Percentiles rank a stretch among this genome's conserved stretches.
Conservation (phyloP, 1,140 invertebrate species). For the Magallana gigas region DNA sequence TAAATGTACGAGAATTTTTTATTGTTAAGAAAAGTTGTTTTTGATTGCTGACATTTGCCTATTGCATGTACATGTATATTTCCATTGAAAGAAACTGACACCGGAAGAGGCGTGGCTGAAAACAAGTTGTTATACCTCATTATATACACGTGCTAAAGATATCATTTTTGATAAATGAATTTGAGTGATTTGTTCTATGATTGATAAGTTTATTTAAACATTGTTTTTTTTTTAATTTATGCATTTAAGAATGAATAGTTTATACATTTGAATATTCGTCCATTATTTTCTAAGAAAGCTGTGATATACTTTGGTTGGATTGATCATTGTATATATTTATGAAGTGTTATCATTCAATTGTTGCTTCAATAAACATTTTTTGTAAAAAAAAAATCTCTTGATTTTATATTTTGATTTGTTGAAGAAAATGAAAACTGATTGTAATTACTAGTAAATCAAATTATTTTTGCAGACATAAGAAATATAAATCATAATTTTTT, state of each 20-base stretch:
- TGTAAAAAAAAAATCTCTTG: neutral
- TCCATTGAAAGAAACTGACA: too few relatives aligned
- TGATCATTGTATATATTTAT: constrained; percentile 11
- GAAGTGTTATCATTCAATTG: constrained; percentile 11
- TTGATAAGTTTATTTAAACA: neutral
- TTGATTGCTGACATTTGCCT: too few relatives aligned
- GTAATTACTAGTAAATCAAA: too few relatives aligned
- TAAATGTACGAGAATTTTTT: too few relatives aligned
- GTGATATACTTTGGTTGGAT: neutral
- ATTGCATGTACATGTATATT: too few relatives aligned
- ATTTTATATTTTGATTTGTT: too few relatives aligned
- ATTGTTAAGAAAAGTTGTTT: too few relatives aligned
- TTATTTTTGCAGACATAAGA: too few relatives aligned
- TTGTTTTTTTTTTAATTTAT: neutral
- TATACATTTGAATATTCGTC: constrained; percentile 24
- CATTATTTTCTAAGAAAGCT: neutral
- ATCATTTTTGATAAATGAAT: neutral
- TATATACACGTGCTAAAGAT: neutral
- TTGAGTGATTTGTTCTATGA: neutral
- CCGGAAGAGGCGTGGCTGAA: too few relatives aligned
- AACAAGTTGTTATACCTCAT: neutral
- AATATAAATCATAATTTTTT: too few relatives aligned
- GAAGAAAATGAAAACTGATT: too few relatives aligned
- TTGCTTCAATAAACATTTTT: constrained; percentile 35
- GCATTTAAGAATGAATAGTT: constrained; percentile 27